Percentiles rank a stretch among this genome's conserved stretches.
Conservation (phyloP, 2,113 vertebrate genomes). For the Chloroceryle aenea region DNA sequence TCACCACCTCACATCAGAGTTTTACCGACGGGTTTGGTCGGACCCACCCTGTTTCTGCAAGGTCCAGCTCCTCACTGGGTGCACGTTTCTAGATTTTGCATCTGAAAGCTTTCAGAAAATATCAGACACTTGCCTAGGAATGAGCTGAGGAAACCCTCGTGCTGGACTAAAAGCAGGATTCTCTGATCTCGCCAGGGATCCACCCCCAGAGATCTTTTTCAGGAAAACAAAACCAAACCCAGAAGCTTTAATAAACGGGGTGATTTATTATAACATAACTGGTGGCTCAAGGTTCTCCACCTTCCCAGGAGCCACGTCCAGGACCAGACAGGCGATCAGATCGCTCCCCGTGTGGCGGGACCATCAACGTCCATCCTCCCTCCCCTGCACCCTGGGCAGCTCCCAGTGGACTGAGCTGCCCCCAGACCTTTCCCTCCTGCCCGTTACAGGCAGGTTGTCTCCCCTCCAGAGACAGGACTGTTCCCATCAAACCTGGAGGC, state of each 20-base stretch:
- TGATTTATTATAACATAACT: neutral
- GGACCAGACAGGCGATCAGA: neutral
- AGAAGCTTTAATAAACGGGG: neutral
- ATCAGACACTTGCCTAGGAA: neutral
- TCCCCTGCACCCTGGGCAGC: neutral
- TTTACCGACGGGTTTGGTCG: neutral
- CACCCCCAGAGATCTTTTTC: neutral
- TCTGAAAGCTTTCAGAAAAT: neutral
- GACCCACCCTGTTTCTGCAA: neutral
- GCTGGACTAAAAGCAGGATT: neutral
- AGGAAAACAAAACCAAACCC: neutral
- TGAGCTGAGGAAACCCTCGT: neutral
- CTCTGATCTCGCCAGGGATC: neutral
- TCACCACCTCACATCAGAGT: neutral
- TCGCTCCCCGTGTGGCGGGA: rapidly evolving
- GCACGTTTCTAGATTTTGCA: neutral
- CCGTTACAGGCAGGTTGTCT: neutral
- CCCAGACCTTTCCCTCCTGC: neutral
- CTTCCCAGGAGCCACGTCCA: neutral
- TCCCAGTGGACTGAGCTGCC: neutral
- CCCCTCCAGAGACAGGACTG: neutral
- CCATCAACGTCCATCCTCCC: neutral
- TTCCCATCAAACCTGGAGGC: neutral
- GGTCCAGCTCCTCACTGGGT: neutral
- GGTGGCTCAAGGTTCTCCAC: neutral